A percentile compares a stretch with the other conserved stretches of the same genome.
Conservation (phyloP, 2,888 invertebrate species). For the Timandra comae region DNA sequence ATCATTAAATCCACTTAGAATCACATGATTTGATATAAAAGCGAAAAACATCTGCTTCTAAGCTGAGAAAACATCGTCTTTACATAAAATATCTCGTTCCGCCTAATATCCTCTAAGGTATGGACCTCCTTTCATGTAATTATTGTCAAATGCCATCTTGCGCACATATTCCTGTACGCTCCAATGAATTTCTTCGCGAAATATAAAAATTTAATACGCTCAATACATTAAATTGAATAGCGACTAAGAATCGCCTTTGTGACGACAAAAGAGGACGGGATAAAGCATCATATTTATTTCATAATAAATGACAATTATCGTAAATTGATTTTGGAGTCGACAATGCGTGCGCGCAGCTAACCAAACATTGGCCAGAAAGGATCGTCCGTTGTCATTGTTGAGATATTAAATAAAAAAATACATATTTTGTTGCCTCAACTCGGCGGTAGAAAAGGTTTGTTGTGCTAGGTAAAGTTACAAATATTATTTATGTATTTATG, state of each 20-base stretch:
- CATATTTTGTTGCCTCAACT: slow-evolving; percentile 33
- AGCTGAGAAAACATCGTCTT: slow-evolving; percentile 67
- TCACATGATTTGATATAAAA: slow-evolving; percentile 38
- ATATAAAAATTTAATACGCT: slow-evolving; percentile 61
- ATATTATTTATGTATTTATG: slow-evolving; percentile 51
- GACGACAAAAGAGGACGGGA: slow-evolving; percentile 48
- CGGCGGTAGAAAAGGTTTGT: slow-evolving; percentile 46
- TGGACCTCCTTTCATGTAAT: slow-evolving; percentile 54
- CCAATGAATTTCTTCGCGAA: slow-evolving; percentile 55
- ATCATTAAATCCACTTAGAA: slow-evolving; percentile 5
- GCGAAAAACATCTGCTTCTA: slow-evolving; percentile 57
- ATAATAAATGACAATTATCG: slow-evolving; percentile 77
- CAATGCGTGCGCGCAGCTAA: slow-evolving; percentile 77
- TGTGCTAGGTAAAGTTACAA: slow-evolving; percentile 54
- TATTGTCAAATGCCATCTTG: slow-evolving; percentile 66
- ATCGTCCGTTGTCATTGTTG: slow-evolving; percentile 65
- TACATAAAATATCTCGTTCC: slow-evolving; percentile 52
- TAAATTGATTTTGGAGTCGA: slow-evolving; percentile 69
- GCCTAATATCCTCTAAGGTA: slow-evolving; percentile 59
- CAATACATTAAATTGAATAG: slow-evolving; percentile 50
- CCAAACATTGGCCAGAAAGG: slow-evolving; percentile 81
- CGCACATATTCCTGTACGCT: slow-evolving; percentile 41
- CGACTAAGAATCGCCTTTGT: slow-evolving; percentile 42
- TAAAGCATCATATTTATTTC: slow-evolving; percentile 75
- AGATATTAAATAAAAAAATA: slow-evolving; percentile 37